A percentile compares a stretch with the other conserved stretches of the same genome.
Conservation (phyloP, 2,113 vertebrate species). For the Limnothrissa miodon region DNA sequence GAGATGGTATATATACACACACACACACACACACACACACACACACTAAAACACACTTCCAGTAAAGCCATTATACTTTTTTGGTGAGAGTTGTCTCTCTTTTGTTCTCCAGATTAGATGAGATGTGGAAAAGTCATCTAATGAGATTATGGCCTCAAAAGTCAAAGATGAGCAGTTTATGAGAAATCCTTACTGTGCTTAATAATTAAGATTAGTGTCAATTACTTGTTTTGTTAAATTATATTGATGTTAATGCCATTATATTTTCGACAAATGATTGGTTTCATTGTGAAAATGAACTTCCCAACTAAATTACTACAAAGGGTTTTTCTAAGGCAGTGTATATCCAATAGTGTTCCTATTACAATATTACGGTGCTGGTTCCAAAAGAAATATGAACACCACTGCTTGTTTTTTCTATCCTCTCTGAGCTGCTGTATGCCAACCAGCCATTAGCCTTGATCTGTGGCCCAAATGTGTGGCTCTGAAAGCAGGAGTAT, state of each 20-base stretch:
- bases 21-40: conserved; percentile 6
- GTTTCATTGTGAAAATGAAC: not conserved
- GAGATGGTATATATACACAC: conserved; percentile 1
- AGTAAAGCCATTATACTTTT: not conserved
- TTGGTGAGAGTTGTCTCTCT: not conserved
- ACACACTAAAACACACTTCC: not conserved
- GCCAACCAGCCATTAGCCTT: not conserved
- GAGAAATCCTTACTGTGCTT: not conserved
- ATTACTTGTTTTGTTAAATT: not conserved
- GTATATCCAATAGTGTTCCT: no score
- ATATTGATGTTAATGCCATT: not conserved
- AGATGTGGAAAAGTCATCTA: not conserved
- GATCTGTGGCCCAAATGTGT: not conserved
- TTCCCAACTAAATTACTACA: no score
- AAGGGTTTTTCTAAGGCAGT: no score
- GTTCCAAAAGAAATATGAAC: not conserved
- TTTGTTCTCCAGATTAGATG: not conserved
- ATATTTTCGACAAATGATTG: not conserved
- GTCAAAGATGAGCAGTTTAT: not conserved
- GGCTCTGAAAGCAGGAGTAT: not conserved
- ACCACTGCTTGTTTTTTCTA: not conserved
- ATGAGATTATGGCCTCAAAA: not conserved
- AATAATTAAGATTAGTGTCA: not conserved
- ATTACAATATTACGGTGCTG: no score
- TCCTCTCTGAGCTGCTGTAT: not conserved